Conservation (phyloP, 2,888 invertebrate genomes). For the Beris morrisii region DNA sequence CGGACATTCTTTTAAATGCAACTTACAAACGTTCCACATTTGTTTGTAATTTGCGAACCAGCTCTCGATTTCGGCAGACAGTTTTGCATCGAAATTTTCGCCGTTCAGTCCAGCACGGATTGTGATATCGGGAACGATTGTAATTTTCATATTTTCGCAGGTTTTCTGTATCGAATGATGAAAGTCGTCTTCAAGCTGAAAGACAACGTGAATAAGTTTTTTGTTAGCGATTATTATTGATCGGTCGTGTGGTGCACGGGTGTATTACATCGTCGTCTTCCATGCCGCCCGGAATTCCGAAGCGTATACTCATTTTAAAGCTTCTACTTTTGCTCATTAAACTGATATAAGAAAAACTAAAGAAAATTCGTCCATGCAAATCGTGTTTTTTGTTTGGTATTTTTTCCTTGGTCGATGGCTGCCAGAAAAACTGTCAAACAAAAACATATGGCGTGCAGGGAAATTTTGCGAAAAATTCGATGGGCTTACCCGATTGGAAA, state of each 20-base stretch:
- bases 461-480: too few species aligned
- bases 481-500: too few species aligned
- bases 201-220: neutral
- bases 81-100: constrained; percentile 49
- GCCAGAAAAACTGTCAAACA: too few species aligned
- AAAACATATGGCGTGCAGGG: too few species aligned
- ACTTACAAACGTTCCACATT: constrained; percentile 50
- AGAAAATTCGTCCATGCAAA: too few species aligned
- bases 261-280: constrained; percentile 44
- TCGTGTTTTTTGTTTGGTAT: too few species aligned
- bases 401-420: too few species aligned
- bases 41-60: constrained; percentile 50
- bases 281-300: constrained; percentile 49
- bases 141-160: constrained; percentile 50
- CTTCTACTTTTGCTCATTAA: neutral
- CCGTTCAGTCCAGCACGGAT: constrained; percentile 52
- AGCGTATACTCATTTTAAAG: constrained; percentile 6
- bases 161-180: constrained; percentile 39
- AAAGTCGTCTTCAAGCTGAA: constrained; percentile 31
- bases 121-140: constrained; percentile 53
- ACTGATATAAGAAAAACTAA: too few species aligned
- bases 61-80: constrained; percentile 44
- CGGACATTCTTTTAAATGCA: neutral
- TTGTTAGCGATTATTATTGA: too few species aligned
- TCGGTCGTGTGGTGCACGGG: too few species aligned